These are phyloP conservation scores for Deilephila porcellus DNA, from an alignment of 2,888 invertebrate genomes.

Conservation along the genomic window DNA sequence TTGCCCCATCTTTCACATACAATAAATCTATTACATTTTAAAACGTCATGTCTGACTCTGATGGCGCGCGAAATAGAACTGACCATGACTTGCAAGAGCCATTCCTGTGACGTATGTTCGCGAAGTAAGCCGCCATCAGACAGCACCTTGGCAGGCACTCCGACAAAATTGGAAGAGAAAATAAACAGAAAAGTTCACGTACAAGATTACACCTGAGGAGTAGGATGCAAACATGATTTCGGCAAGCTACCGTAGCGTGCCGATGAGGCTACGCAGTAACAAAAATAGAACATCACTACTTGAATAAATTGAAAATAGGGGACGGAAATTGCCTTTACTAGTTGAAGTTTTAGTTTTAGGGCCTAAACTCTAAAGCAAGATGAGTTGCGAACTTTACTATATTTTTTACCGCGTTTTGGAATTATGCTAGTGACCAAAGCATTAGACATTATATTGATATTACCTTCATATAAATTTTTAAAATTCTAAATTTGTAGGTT, in stretches of 20 bases:
- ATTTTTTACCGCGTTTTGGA: too few species aligned
- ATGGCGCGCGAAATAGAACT: neutral
- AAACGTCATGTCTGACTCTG: neutral
- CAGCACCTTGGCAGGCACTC: constrained; percentile 82
- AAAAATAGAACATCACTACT: constrained; percentile 14
- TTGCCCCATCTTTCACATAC: neutral
- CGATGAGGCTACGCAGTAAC: constrained; percentile 19
- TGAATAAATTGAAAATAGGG: constrained; percentile 14
- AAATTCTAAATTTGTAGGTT: too few species aligned
- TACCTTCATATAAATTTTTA: too few species aligned
- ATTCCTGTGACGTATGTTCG: constrained; percentile 48
- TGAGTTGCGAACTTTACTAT: neutral
- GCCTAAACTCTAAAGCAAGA: neutral
- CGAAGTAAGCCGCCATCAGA: constrained; percentile 72
- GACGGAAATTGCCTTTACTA: constrained; percentile 5
- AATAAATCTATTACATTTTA: neutral
- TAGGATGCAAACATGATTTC: constrained; percentile 71
- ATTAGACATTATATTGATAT: too few species aligned
- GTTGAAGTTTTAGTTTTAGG: neutral
- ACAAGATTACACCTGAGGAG: constrained; percentile 75
- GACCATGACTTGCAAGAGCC: constrained; percentile 6
- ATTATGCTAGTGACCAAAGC: too few species aligned
- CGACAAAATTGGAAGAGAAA: constrained; percentile 80
- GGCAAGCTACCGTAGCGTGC: constrained; percentile 39
- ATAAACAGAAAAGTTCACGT: constrained; percentile 80